phyloP scores from a whole-genome alignment of 1,140 invertebrate species.

The Oryctes rhinoceros region DNA sequence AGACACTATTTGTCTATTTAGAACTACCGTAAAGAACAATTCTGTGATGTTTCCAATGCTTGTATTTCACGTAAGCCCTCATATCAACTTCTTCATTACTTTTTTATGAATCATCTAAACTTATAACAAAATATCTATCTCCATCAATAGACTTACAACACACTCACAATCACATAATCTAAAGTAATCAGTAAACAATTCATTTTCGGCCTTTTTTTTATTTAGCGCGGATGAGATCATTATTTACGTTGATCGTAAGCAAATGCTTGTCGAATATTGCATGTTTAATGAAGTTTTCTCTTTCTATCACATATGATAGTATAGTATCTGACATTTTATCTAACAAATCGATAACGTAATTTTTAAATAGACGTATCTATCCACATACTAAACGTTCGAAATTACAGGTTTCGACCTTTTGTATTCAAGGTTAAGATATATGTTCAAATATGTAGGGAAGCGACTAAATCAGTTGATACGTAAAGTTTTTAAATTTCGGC shows the following conservation, averaged over 20 bases:
- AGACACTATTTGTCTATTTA: too few relatives aligned
- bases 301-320: background rate
- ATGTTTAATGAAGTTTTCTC: background rate
- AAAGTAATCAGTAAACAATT: slow-evolving; percentile 14
- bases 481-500: too few relatives aligned
- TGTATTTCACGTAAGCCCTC: too few relatives aligned
- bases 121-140: too few relatives aligned
- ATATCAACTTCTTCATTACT: too few relatives aligned
- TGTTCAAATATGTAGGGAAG: background rate
- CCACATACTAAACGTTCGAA: background rate
- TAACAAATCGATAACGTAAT: slow-evolving; percentile 16
- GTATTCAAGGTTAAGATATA: background rate
- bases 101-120: too few relatives aligned
- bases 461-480: background rate
- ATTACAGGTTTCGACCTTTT: background rate
- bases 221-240: slow-evolving; percentile 23
- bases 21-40: too few relatives aligned
- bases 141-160: too few relatives aligned
- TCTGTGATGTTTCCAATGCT: too few relatives aligned
- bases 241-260: background rate
- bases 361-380: slow-evolving; percentile 8
- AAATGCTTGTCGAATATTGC: background rate
- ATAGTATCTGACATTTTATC: slow-evolving; percentile 8
- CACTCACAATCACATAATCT: slow-evolving; percentile 1
- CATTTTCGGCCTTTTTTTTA: slow-evolving; percentile 13